Evolutionary conservation across 2,888 invertebrate species (phyloP).

Genomic region (Toxonevra muliebris): DNA sequence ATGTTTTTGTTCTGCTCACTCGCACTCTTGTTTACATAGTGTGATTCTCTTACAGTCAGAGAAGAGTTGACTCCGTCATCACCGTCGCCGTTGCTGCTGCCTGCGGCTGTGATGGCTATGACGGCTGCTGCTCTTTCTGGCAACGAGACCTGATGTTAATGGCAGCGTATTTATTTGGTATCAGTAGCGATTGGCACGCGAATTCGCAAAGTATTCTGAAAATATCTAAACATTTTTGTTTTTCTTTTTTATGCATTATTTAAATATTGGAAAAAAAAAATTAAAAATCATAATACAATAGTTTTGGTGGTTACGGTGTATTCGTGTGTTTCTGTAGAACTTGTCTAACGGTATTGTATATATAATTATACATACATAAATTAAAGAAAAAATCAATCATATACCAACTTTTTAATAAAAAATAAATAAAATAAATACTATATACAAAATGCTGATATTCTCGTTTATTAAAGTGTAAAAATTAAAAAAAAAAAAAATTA

Average conservation of each 20-base stretch:
- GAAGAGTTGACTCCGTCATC: too few relatives aligned
- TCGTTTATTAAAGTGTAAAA: too few relatives aligned
- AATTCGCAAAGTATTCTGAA: conserved; percentile 42
- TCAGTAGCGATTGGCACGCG: conserved; percentile 55
- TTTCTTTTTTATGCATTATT: too few relatives aligned
- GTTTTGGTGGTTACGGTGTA: too few relatives aligned
- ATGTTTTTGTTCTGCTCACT: neutral
- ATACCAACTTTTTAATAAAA: conserved; percentile 14
- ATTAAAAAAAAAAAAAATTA: too few relatives aligned
- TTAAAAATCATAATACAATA: too few relatives aligned
- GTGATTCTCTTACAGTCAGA: too few relatives aligned
- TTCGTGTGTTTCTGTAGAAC: too few relatives aligned
- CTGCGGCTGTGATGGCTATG: conserved; percentile 10
- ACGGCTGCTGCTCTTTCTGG: neutral
- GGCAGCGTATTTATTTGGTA: conserved; percentile 34
- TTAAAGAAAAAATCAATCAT: too few relatives aligned
- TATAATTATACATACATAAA: too few relatives aligned
- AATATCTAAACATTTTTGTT: neutral
- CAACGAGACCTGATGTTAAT: neutral
- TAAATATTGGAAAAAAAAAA: too few relatives aligned
- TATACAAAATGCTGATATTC: neutral
- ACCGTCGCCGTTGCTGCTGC: neutral
- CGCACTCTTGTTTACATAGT: neutral
- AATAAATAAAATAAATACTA: neutral
- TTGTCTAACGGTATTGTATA: too few relatives aligned